Base-by-base conservation (phyloP, 2,113 vertebrate species). In the Anthoscopus minutus region DNA sequence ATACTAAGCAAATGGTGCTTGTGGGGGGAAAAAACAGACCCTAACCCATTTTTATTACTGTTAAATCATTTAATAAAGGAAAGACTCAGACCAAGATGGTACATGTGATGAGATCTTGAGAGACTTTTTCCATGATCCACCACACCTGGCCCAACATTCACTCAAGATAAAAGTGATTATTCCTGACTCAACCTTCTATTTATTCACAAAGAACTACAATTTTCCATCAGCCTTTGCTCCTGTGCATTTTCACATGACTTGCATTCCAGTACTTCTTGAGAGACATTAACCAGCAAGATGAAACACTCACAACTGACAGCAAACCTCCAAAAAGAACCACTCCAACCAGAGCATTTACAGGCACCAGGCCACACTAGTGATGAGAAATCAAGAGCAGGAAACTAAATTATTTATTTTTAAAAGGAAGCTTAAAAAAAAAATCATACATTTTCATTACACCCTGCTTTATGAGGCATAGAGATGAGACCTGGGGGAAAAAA, bases 391-490 rank as follows among this genome's bases (percentile, higher is more conserved):
- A 45, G 28, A 80, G 14, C 13, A 71, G 42, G 6, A 71, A 70
- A 10, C 6, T 5, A 12, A 30, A 13, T 45, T 24, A 27, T 11
- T 62, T 48, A n/a, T 37, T 74, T 48, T 1, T 0, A 45, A 88
- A 71, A 45, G 4, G 3, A 81, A 54, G 16, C 8, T 14, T 42
- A 42, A n/a, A 23, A 66, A 47, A 15, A 57, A 17, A 24, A 23
- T 1, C 15, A 2, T 1, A 33, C 20, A 21, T 6, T n/a, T n/a
- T 25, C 5, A 18, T 42, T 42, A 10, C 5, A n/a, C 3, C 4
- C 11, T 25, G 11, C 15, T 64, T 48, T 27, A 35, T 31, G 21
- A 35, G 62, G 22, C 33, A 37, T 5, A 25, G 45, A 37, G 33
- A 35, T n/a, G 13, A 76, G 35, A 74, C 12, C 7, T 38, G 19